Evolutionary conservation across 2,113 vertebrate genomes (phyloP).

Genomic region (Silurus glanis): DNA sequence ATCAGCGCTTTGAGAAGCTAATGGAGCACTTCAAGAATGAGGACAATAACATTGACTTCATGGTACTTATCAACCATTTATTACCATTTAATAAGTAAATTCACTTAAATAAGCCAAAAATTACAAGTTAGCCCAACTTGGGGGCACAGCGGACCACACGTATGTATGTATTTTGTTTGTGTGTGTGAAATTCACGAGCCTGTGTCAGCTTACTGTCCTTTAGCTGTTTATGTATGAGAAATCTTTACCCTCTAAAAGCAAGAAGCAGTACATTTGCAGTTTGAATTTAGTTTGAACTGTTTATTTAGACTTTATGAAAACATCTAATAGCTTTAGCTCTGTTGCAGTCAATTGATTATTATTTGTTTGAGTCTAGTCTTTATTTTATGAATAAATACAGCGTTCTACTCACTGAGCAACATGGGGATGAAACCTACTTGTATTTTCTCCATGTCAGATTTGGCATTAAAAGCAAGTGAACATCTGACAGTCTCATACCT

Average conservation of each 20-base stretch:
- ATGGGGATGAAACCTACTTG: background rate
- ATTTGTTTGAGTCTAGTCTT: background rate
- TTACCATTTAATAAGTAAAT: background rate
- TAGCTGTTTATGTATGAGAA: background rate
- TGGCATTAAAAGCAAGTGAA: background rate
- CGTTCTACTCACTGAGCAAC: background rate
- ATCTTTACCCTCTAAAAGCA: background rate
- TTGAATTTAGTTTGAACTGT: background rate
- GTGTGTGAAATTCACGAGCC: slow-evolving; percentile 15
- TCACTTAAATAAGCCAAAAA: background rate
- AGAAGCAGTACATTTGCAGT: background rate
- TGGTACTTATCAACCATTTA: slow-evolving; percentile 71
- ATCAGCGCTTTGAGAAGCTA: slow-evolving; percentile 91
- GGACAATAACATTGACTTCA: slow-evolving; percentile 98
- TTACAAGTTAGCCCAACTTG: background rate
- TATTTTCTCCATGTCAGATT: background rate
- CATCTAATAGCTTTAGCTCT: background rate
- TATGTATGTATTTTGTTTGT: background rate
- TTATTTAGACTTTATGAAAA: background rate
- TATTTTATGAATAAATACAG: background rate
- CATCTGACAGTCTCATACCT: background rate
- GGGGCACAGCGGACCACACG: background rate
- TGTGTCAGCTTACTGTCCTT: background rate
- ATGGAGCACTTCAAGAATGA: slow-evolving; percentile 98
- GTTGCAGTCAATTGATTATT: background rate